phyloP scores from a whole-genome alignment of 2,888 invertebrate genomes.

The Strigamia maritima region DNA sequence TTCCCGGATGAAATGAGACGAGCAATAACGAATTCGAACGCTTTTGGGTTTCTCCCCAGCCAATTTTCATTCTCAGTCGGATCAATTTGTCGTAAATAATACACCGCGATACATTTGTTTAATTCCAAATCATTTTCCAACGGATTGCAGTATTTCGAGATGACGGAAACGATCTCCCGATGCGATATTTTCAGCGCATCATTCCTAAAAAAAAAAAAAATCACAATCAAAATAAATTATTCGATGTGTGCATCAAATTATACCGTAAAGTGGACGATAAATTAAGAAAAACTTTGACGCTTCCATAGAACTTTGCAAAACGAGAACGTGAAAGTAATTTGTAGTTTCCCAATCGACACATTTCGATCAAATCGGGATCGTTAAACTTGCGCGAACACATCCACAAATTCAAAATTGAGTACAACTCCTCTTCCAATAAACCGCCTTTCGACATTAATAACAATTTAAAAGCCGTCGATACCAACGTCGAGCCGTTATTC shows the following conservation, averaged over 20 bases:
- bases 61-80: background rate
- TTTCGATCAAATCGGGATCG: background rate
- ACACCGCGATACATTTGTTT: background rate
- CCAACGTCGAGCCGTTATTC: conserved; percentile 40
- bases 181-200: background rate
- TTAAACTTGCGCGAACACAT: background rate
- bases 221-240: background rate
- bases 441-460: conserved; percentile 35
- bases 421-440: conserved; percentile 38
- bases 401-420: conserved; percentile 20
- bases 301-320: background rate
- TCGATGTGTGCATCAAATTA: background rate
- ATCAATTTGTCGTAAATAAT: background rate
- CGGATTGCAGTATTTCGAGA: background rate
- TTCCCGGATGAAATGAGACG: background rate
- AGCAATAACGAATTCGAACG: background rate
- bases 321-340: background rate
- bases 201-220: background rate
- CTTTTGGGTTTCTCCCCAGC: background rate
- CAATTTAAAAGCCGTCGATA: conserved; percentile 40
- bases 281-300: background rate
- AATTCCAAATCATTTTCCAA: background rate
- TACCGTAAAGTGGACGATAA: background rate
- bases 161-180: background rate
- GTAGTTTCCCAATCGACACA: background rate